A percentile compares a stretch with the other conserved stretches of the same genome.
These are phyloP conservation scores for Whitmania pigra DNA, from an alignment of 1,140 invertebrate species.

Conservation along the genomic window DNA sequence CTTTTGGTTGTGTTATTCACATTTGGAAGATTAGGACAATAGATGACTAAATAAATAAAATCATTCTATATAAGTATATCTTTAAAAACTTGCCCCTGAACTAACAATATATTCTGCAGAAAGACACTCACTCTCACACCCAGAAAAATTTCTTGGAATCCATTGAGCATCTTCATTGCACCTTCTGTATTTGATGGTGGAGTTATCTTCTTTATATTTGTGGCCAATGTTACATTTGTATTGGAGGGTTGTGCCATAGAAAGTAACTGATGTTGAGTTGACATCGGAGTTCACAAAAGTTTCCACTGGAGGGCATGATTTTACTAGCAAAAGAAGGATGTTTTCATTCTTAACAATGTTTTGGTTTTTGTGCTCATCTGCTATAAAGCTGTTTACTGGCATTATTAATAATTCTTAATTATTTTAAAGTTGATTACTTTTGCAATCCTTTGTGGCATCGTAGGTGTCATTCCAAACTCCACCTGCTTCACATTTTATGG, in stretches of 20 bases:
- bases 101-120: no score
- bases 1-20: conserved; percentile 20
- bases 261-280: neutral
- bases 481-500: conserved; percentile 15
- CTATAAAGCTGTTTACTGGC: no score
- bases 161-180: conserved; percentile 18
- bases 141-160: conserved; percentile 14
- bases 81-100: no score
- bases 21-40: conserved; percentile 18
- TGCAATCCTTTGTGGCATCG: conserved; percentile 10
- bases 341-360: no score
- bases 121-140: conserved; percentile 14
- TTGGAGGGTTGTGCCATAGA: conserved; percentile 18
- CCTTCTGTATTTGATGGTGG: conserved; percentile 6
- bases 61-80: no score
- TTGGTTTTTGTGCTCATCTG: no score
- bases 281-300: conserved; percentile 4
- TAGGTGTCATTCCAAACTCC: conserved; percentile 22
- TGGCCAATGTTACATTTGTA: conserved; percentile 23
- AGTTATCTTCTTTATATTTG: conserved; percentile 16
- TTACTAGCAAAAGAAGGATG: conserved; percentile 1
- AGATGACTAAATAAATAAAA: conserved; percentile 13
- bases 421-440: neutral
- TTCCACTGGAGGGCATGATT: conserved; percentile 7
- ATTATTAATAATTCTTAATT: neutral